Base-by-base conservation (phyloP, 2,888 invertebrate genomes). In the Thalpophila matura region DNA sequence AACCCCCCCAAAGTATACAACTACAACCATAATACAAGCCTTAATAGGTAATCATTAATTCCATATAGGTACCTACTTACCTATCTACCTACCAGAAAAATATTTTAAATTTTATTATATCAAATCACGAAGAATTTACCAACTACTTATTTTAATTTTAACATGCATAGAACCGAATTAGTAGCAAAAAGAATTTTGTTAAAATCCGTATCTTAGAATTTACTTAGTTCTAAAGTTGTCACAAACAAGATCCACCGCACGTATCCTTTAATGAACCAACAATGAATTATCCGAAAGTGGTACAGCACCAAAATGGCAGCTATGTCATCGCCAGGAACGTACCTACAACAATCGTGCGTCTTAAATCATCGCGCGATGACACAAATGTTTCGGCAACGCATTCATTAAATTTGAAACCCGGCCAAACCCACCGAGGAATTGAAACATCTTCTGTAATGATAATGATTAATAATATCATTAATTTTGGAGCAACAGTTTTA, bases 381-480 rank as follows among this genome's bases (percentile, higher is more conserved):
- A 54, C 45, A 46, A 55, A 58, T 29, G 51, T 69, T 49, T 58
- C 58, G 37, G 58, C 71, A 67, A 63, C 65, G 53, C 45, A 20
- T 43, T 45, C 54, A 63, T 69, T n/a, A n/a, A n/a, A n/a, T n/a
- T 81, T 84, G 83, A 81, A 74, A 66, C 64, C 31, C 37, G 18
- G 80, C 81, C 83, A 80, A 78, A 56, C 45, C 53, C 58, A 67
- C 67, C 51, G 37, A 54, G 9, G 61, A 79, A 79, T 80, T 77
- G 72, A 80, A 77, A 81, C 67, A 67, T 63, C 53, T 78, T 77
- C 70, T 66, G 33, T 66, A 62, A 74, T 78, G 77, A 82, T 66
- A 62, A 74, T 78, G 77, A 82, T 79, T 81, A 75, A 80, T 75
- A 69, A 58, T 51, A 35, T 63, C 67, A 81, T 77, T 77, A 74